phyloP scores from a whole-genome alignment of 2,797 vertebrate species.

The Rachycentron canadum region DNA sequence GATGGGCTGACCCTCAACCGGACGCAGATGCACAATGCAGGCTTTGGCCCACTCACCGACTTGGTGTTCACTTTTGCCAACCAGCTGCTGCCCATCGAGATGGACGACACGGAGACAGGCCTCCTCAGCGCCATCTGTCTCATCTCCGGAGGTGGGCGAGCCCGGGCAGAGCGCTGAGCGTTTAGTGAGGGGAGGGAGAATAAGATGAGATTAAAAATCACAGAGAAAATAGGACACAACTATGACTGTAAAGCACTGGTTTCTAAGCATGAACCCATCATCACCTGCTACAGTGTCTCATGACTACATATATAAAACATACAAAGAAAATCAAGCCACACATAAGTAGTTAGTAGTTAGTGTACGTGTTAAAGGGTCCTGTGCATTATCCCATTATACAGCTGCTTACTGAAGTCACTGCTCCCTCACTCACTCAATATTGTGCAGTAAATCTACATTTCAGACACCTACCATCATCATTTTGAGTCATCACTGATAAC shows the following conservation, averaged over 20 bases:
- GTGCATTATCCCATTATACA: too few relatives aligned
- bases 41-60: conserved; percentile 94
- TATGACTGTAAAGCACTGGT: neutral
- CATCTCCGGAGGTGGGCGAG: conserved; percentile 90
- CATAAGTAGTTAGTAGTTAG: too few relatives aligned
- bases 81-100: conserved; percentile 93
- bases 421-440: too few relatives aligned
- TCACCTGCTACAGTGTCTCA: neutral
- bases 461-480: too few relatives aligned
- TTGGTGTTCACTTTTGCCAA: conserved; percentile 93
- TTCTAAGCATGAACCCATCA: neutral
- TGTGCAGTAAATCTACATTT: too few relatives aligned
- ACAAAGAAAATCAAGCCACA: too few relatives aligned
- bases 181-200: conserved; percentile 7
- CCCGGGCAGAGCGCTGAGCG: neutral
- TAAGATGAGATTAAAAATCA: neutral
- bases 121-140: conserved; percentile 95
- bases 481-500: too few relatives aligned
- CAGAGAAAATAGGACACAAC: neutral
- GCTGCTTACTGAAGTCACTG: too few relatives aligned
- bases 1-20: conserved; percentile 93
- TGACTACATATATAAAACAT: too few relatives aligned
- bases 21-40: conserved; percentile 96
- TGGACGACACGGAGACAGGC: conserved; percentile 94
- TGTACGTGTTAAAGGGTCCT: too few relatives aligned